Evolutionary conservation across 2,888 invertebrate genomes (phyloP), one percentile per base, ranked within the genome.

Genomic region (Slavum lentiscoides): DNA sequence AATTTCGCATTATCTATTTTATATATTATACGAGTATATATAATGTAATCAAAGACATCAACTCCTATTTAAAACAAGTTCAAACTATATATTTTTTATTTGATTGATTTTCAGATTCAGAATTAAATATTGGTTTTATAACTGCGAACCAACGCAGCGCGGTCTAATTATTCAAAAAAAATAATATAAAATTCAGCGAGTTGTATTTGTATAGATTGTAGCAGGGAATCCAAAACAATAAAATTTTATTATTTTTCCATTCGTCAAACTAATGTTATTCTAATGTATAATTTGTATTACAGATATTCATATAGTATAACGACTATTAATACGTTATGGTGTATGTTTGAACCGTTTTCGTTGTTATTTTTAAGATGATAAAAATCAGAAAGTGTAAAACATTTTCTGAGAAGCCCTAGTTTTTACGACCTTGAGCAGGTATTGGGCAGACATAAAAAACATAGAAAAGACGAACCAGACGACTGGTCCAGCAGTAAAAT

Each of bases 361-460:
- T 17, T 62, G 13, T 62, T 53, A 49, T 74, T 62, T 64, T n/a
- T 37, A n/a, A 69, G 21, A 53, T 19, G 19, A 19, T 17, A 19
- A 55, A 23, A 69, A 53, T 11, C 15, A 58, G n/a, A 30, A 21
- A 66, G 39, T 13, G 39, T 59, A 30, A 23, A 68, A 67, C 43
- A 58, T 43, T 68, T 76, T 74, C 62, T 77, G 70, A 70, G 77
- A 77, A 62, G 69, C 77, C 69, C 77, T 77, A 61, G 69, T 77
- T 70, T 77, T 70, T 69, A 70, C 53, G 70, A 69, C 77, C 77
- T 77, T 77, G 77, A 23, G 6, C 69, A n/a, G 62, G 77, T 77
- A 70, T 69, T 69, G 30, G 70, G 62, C 77, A 77, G 69, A 70
- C 69, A 70, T 61, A 69, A 69, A 69, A 13, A 21, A 61, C 17